Base-by-base conservation (phyloP, 2,797 vertebrate species). In the Hafferia zeledoni region DNA sequence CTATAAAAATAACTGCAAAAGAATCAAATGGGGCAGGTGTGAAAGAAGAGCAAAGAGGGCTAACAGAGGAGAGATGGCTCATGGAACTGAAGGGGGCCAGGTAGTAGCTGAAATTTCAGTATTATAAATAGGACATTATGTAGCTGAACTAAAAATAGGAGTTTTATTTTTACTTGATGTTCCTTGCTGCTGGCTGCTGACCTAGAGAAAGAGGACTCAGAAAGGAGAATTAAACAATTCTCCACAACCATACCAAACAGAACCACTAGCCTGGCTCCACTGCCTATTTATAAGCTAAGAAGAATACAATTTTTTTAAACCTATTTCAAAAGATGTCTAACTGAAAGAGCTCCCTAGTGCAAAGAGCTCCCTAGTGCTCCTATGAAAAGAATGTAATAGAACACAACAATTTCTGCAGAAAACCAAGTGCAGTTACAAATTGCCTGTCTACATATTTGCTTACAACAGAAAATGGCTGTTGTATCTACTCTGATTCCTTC, bases 111-210 rank as follows among this genome's bases (percentile, higher is more conserved):
- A 96, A 93, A 93, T 86, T 93, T 95, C 91, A 85, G 87, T 70
- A 76, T 82, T 94, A 96, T 96, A 96, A 96, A 96, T 95, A 95
- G 96, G 71, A 77, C 72, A 91, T 96, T 94, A 96, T 93, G 89
- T 89, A 96, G 95, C 75, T 83, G 87, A 91, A 94, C 96, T 97
- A 97, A 96, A 97, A 96, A 97, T 96, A 96, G 90, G 63, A 86
- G 84, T 79, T 97, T 94, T 97, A 97, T 97, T 97, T 97, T 96
- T 96, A 95, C 91, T 92, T 95, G 70, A 89, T 93, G 95, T 83
- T 96, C 94, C 83, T 95, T 10, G 14, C 83, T 83, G 93, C 94
- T 95, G 87, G 75, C 84, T 95, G 94, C 83, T 90, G 93, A 95
- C 96, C 96, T 92, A 96, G 85, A 92, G 95, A 94, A 92, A 83